Percentiles rank a stretch among this genome's conserved stretches.
These are phyloP conservation scores for Champsocephalus esox DNA, from an alignment of 2,797 vertebrate species.

Conservation along the genomic window DNA sequence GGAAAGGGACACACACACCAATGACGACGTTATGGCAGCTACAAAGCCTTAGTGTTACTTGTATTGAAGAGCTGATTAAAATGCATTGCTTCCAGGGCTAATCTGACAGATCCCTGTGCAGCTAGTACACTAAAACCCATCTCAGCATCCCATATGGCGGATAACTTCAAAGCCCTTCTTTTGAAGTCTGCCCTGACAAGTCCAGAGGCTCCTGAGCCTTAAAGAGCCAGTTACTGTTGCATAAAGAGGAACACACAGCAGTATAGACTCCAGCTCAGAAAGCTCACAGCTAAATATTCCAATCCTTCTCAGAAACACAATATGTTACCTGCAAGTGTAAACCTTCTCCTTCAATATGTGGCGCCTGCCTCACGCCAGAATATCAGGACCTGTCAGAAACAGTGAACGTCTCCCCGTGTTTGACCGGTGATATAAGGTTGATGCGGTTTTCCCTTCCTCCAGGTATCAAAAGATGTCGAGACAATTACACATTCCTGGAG, in stretches of 20 bases:
- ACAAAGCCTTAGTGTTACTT: constrained; percentile 26
- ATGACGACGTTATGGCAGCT: not conserved
- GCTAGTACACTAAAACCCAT: constrained; percentile 35
- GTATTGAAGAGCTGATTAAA: constrained; percentile 34
- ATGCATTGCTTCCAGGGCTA: constrained; percentile 27
- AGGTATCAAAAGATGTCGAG: constrained; percentile 41
- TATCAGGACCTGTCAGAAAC: constrained; percentile 30
- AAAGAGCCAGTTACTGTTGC: constrained; percentile 36
- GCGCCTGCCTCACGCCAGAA: not conserved
- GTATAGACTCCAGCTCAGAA: not conserved
- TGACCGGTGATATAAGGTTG: constrained; percentile 47
- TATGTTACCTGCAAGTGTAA: constrained; percentile 27
- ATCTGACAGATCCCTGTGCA: constrained; percentile 47
- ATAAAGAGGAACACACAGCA: constrained; percentile 30
- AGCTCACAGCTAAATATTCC: constrained; percentile 5
- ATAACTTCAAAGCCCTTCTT: constrained; percentile 61
- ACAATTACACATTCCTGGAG: constrained; percentile 40
- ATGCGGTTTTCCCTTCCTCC: constrained; percentile 11
- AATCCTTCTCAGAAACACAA: constrained; percentile 11
- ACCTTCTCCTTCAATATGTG: constrained; percentile 18
- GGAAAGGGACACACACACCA: too few species aligned
- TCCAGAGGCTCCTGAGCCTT: constrained; percentile 30
- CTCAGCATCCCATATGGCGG: constrained; percentile 56
- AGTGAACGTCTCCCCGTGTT: constrained; percentile 24
- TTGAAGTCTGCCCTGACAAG: constrained; percentile 65